Percentiles rank a stretch among this genome's conserved stretches.
Conservation (phyloP, 2,113 vertebrate species). For the Xiphophorus hellerii region DNA sequence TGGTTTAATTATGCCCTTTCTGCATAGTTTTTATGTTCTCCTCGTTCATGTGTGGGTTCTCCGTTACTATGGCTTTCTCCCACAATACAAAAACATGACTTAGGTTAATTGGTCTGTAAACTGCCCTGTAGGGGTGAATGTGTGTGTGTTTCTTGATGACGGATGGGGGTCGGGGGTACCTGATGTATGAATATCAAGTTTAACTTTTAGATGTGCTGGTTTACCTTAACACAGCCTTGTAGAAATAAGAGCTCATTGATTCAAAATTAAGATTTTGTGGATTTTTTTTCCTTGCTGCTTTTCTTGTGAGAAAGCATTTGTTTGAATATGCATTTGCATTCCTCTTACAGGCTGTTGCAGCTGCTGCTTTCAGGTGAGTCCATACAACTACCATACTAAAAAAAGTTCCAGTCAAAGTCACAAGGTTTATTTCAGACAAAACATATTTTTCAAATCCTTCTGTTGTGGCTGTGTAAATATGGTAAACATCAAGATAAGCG, state of each 20-base stretch:
- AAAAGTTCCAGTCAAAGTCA: slow-evolving; percentile 10
- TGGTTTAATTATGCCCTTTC: not conserved
- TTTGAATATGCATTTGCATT: slow-evolving; percentile 6
- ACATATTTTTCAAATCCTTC: slow-evolving; percentile 29
- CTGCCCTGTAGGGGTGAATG: no score
- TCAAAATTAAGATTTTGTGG: no score
- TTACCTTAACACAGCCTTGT: not conserved
- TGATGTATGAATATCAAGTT: not conserved
- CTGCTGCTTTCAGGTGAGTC: slow-evolving; percentile 34
- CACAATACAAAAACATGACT: no score
- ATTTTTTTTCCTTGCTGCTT: not conserved
- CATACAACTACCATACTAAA: not conserved
- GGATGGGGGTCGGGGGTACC: no score
- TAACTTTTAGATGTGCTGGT: not conserved
- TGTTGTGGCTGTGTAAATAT: slow-evolving; percentile 46
- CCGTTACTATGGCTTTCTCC: no score
- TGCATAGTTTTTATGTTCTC: no score
- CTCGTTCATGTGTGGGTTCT: no score
- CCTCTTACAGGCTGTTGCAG: slow-evolving; percentile 4
- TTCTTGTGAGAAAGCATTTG: not conserved
- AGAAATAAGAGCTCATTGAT: not conserved
- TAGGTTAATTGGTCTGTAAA: no score
- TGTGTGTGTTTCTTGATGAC: not conserved
- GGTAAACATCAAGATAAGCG: slow-evolving; percentile 53
- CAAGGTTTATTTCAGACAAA: slow-evolving; percentile 68